Percentiles rank a stretch among this genome's conserved stretches.
Conservation (phyloP, 2,113 vertebrate genomes). For the Erythrolamprus reginae region DNA sequence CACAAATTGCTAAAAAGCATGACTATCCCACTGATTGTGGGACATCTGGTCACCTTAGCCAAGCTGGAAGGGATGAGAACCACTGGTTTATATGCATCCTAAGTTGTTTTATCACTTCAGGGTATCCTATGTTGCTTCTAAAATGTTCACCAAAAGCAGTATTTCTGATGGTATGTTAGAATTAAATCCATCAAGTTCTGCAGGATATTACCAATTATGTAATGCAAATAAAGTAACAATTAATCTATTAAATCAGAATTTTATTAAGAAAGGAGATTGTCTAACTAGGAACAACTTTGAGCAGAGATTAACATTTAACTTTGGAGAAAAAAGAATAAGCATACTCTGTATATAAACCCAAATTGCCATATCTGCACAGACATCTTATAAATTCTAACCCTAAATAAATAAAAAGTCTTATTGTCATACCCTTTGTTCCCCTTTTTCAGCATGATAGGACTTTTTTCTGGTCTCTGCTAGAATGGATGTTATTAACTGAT, state of each 20-base stretch:
- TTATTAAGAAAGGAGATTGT: neutral
- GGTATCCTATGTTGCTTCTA: neutral
- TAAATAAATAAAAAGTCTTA: neutral
- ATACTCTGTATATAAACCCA: neutral
- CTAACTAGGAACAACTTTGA: neutral
- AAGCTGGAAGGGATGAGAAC: too few relatives aligned
- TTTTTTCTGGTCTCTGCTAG: neutral
- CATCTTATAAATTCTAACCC: neutral
- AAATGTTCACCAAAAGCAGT: neutral
- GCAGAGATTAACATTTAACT: neutral
- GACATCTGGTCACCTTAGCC: too few relatives aligned
- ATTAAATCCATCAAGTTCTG: neutral
- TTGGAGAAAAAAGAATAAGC: neutral
- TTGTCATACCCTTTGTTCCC: too few relatives aligned
- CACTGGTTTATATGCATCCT: neutral
- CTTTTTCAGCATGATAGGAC: neutral
- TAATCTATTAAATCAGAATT: neutral
- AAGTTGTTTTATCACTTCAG: neutral
- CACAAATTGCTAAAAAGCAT: too few relatives aligned
- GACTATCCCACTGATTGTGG: too few relatives aligned
- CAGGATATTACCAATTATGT: neutral
- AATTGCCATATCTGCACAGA: neutral
- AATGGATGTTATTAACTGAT: neutral
- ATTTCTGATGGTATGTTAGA: neutral
- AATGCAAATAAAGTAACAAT: neutral